These are phyloP conservation scores for Otolemur crassicaudatus DNA, from an alignment of 2,797 vertebrate genomes.

Conservation along the genomic window DNA sequence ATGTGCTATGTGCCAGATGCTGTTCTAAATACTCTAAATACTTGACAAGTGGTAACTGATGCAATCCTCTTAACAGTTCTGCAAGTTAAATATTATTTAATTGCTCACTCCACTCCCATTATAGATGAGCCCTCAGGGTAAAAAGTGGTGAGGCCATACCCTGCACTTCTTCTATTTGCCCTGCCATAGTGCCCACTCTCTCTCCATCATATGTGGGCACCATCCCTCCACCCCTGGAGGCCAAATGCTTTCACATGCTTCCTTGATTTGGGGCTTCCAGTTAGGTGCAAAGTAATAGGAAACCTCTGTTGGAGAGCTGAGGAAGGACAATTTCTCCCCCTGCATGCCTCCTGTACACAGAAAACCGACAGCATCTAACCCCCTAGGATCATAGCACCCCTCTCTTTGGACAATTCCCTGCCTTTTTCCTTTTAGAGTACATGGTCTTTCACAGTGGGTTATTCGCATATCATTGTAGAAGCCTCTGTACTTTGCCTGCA, in stretches of 20 bases:
- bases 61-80: not conserved
- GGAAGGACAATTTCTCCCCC: not conserved
- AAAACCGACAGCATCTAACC: not conserved
- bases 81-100: not conserved
- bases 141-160: rapidly evolving
- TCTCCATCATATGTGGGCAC: rapidly evolving
- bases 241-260: not conserved
- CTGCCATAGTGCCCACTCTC: not conserved
- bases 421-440: not conserved
- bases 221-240: not conserved
- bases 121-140: not conserved
- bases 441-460: not conserved
- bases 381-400: not conserved
- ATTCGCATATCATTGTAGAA: not conserved
- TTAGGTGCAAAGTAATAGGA: not conserved
- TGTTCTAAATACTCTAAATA: not conserved
- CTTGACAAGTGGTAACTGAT: not conserved
- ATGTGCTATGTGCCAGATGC: not conserved
- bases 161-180: not conserved
- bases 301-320: not conserved
- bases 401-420: not conserved
- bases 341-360: not conserved
- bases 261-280: not conserved
- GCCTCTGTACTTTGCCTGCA: not conserved
- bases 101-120: not conserved